Conservation (phyloP, 2,113 vertebrate species). For the Sceloporus undulatus region DNA sequence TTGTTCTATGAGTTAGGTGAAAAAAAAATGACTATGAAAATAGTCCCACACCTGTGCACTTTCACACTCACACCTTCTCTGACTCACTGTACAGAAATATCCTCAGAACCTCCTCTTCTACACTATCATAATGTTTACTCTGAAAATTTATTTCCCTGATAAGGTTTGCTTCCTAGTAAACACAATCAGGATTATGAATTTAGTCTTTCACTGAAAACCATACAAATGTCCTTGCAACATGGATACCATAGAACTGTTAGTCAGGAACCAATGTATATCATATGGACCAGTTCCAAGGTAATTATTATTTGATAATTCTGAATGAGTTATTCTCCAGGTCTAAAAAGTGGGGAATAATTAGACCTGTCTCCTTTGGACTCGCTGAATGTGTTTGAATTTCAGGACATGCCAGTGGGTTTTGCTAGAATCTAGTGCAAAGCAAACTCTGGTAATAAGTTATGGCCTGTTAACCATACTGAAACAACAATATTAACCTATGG, state of each 20-base stretch:
- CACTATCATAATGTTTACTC: background rate
- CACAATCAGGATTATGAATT: background rate
- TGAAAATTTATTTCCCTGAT: background rate
- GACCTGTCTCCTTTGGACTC: background rate
- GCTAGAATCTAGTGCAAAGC: too few relatives aligned
- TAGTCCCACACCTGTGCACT: background rate
- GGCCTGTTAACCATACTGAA: too few relatives aligned
- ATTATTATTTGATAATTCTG: background rate
- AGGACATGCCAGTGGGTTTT: too few relatives aligned
- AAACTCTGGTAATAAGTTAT: too few relatives aligned
- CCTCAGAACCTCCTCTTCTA: background rate
- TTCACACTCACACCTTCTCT: background rate
- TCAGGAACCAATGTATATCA: background rate
- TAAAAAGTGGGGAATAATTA: background rate
- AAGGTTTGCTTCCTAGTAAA: background rate
- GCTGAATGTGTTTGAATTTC: background rate
- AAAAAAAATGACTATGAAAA: background rate
- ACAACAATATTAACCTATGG: too few relatives aligned
- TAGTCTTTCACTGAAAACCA: background rate
- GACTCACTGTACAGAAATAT: background rate
- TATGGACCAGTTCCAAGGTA: background rate
- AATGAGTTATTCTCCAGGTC: background rate
- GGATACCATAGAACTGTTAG: background rate
- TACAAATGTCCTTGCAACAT: background rate
- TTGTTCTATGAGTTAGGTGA: background rate